Percentiles rank a stretch among this genome's conserved stretches.
Conservation (phyloP, 2,113 vertebrate genomes). For the Siniperca chuatsi region DNA sequence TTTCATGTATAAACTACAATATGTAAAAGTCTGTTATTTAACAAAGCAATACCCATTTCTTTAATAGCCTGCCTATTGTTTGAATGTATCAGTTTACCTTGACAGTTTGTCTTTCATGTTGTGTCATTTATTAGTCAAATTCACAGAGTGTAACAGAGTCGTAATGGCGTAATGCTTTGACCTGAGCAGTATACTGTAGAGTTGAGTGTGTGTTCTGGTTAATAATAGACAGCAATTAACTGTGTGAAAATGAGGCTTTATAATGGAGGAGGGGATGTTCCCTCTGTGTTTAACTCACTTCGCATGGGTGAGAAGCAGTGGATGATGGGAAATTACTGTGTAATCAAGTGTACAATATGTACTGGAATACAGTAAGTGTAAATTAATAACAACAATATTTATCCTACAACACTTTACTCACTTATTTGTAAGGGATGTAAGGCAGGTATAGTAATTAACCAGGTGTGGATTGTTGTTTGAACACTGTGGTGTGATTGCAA, state of each 20-base stretch:
- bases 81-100: neutral
- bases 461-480: conserved; percentile 5
- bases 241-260: conserved; percentile 54
- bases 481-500: neutral
- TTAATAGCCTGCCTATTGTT: neutral
- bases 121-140: neutral
- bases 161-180: neutral
- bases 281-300: conserved; percentile 26
- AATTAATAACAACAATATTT: neutral
- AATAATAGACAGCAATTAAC: conserved; percentile 67
- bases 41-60: neutral
- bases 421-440: neutral
- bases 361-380: neutral
- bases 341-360: neutral
- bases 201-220: conserved; percentile 32
- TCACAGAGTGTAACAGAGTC: neutral
- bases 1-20: neutral
- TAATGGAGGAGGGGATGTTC: conserved; percentile 36
- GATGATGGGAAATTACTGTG: conserved; percentile 10
- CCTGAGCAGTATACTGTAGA: conserved; percentile 21
- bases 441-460: neutral
- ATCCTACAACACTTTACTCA: neutral
- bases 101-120: neutral
- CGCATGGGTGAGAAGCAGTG: conserved; percentile 9
- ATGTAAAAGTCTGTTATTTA: neutral